Percentiles rank a stretch among this genome's conserved stretches.
phyloP scores from a whole-genome alignment of 2,113 vertebrate species.

The Poeciliopsis retropinna region DNA sequence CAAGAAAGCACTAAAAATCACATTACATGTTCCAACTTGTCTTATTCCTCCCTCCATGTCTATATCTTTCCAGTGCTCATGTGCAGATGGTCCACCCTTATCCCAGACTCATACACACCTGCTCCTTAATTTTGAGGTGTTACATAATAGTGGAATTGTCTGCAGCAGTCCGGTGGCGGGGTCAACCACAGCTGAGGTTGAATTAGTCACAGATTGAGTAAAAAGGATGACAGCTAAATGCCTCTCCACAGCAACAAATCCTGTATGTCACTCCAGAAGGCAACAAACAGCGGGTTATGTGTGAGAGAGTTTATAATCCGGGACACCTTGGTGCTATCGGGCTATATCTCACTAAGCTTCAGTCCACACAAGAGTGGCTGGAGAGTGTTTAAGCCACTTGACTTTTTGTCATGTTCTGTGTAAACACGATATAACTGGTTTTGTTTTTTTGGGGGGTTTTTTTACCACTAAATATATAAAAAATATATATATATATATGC shows the following conservation, averaged over 20 bases:
- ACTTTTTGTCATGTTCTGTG: conserved; percentile 22
- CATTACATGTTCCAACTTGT: conserved; percentile 2
- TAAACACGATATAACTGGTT: not conserved
- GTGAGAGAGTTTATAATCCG: conserved; percentile 63
- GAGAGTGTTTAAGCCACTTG: conserved; percentile 50
- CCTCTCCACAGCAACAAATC: conserved; percentile 54
- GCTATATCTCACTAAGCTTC: conserved; percentile 59
- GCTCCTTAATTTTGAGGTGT: not conserved
- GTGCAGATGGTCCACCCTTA: conserved; percentile 18
- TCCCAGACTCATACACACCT: not conserved
- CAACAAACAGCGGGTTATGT: conserved; percentile 61
- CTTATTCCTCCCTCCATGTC: conserved; percentile 2
- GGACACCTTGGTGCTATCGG: conserved; percentile 69
- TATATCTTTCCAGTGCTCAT: conserved; percentile 10
- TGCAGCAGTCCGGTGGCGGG: conserved; percentile 34
- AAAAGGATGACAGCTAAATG: conserved; percentile 41
- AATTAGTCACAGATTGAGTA: conserved; percentile 43
- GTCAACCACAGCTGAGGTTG: conserved; percentile 29
- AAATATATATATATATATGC: not conserved
- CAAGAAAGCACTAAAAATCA: not conserved
- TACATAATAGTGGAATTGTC: conserved; percentile 25
- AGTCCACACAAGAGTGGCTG: conserved; percentile 44
- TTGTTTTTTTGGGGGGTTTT: too few relatives aligned
- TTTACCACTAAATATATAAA: not conserved
- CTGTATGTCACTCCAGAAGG: conserved; percentile 54